Evolutionary conservation across 1,140 invertebrate genomes (phyloP), one percentile per base, ranked within the genome.

Genomic region (Heterodera schachtii): DNA sequence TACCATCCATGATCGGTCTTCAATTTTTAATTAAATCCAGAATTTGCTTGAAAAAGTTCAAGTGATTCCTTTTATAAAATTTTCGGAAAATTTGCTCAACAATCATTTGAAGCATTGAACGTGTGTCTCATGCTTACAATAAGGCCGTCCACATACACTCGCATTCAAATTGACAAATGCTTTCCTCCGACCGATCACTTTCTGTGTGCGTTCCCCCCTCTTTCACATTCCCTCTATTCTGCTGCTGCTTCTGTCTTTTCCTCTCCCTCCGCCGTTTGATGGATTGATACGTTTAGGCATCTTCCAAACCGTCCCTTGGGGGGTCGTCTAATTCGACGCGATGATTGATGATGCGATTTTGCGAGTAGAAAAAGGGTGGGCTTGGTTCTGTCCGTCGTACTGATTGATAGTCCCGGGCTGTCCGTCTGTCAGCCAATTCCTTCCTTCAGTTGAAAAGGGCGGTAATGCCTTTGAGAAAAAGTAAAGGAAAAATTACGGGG

Each of bases 211-310:
- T 60, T 16, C 57, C 57, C 13, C 13, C 57, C 57, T 16, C 13
- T 60, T 16, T 19, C 57, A 11, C 57, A 11, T 19, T 19, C 57
- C 16, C 57, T 16, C 3, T 5, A 52, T 16, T 60, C 57, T 4
- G 57, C 57, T 60, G 3, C 57, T 11, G 9, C 57, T 60, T 9
- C 57, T 60, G 57, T 19, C 16, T 11, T 8, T 19, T 60, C 9
- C 16, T 52, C 11, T 13, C 57, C 19, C 57, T 19, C 9, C 19
- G 3, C 9, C 11, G 19, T 60, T 60, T 60, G 57, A 60, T 60
- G 57, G 57, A 60, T 60, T 60, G 57, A 60, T 60, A 60, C 57
- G 57, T 60, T 60, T 60, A 60, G 57, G 57, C 57, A 60, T 60
- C 57, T 60, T 60, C 57, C 57, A 60, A 60, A 60, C 57, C 57